Conservation (phyloP, 1,140 invertebrate genomes). For the Chironomus striatipennis region DNA sequence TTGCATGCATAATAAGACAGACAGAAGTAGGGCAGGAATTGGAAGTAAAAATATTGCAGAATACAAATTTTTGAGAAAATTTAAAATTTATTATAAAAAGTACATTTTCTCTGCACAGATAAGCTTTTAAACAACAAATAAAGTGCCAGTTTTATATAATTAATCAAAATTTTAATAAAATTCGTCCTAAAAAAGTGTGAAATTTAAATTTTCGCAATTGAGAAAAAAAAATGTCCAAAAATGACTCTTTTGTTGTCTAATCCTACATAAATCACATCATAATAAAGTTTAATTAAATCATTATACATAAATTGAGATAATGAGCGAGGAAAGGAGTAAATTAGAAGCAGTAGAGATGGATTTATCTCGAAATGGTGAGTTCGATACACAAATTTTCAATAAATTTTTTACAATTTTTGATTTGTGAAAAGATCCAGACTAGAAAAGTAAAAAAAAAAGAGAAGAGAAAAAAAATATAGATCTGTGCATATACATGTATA, state of each 20-base stretch:
- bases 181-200: background rate
- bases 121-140: background rate
- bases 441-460: background rate
- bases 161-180: background rate
- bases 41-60: too few relatives aligned
- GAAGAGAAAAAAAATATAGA: background rate
- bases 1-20: too few relatives aligned
- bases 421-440: too few relatives aligned
- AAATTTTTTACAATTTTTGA: too few relatives aligned
- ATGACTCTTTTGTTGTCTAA: constrained; percentile 9
- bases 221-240: constrained; percentile 14
- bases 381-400: too few relatives aligned
- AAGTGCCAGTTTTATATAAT: constrained; percentile 7
- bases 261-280: background rate
- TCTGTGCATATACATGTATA: background rate
- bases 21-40: too few relatives aligned
- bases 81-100: too few relatives aligned
- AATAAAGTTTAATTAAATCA: background rate
- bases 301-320: background rate
- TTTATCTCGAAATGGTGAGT: background rate
- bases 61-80: too few relatives aligned
- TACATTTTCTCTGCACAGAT: background rate
- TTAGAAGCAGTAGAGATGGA: background rate
- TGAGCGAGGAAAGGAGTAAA: constrained; percentile 6
- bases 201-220: background rate